Conservation (phyloP, 1,140 invertebrate species). For the Ips nitidus region DNA sequence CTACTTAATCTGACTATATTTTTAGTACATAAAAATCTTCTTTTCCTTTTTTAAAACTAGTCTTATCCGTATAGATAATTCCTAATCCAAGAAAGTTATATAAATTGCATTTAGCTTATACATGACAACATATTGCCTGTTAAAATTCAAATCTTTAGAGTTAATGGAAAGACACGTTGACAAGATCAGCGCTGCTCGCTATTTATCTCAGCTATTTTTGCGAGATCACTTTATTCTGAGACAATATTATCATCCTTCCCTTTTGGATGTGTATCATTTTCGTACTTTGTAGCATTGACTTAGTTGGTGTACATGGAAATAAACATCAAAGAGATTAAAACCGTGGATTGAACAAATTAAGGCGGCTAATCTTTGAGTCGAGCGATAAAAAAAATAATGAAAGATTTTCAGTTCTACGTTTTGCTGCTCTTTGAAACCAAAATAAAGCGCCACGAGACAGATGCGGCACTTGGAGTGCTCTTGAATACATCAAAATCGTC, state of each 20-base stretch:
- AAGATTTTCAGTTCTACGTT: slow-evolving; percentile 36
- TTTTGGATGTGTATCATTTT: no score
- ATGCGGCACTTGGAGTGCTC: slow-evolving; percentile 35
- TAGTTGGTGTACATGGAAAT: no score
- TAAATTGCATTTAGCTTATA: background rate
- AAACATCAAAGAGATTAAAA: no score
- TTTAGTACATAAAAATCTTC: no score
- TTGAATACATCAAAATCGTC: slow-evolving; percentile 37
- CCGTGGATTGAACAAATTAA: background rate
- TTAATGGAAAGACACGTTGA: slow-evolving; percentile 3
- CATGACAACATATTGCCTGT: background rate
- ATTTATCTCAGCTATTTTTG: background rate
- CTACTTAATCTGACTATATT: no score
- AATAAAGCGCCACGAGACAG: slow-evolving; percentile 34
- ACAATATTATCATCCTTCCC: background rate
- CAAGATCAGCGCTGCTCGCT: background rate
- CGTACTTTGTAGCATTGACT: no score
- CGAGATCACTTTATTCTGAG: background rate
- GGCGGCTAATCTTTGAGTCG: background rate
- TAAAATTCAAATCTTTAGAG: background rate
- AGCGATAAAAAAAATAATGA: slow-evolving; percentile 30
- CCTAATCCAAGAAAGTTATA: no score
- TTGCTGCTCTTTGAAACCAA: slow-evolving; percentile 37
- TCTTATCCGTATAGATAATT: no score
- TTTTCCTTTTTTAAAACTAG: no score